Percentiles rank a stretch among this genome's conserved stretches.
phyloP scores from a whole-genome alignment of 2,113 vertebrate genomes.

The Theristicus caerulescens region DNA sequence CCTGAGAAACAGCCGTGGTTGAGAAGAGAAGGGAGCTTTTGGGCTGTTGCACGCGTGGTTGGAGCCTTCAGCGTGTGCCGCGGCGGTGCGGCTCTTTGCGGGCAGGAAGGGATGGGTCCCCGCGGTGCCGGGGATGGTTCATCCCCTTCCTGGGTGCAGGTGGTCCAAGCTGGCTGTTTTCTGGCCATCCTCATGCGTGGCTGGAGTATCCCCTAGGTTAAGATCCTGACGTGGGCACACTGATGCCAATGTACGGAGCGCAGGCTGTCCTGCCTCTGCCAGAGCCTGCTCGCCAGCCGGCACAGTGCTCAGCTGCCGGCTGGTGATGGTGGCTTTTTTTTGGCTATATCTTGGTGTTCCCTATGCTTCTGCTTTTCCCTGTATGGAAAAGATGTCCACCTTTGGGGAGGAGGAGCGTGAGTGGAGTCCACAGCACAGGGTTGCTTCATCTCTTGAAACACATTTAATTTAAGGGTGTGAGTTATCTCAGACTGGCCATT shows the following conservation, averaged over 20 bases:
- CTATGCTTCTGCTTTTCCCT: not conserved
- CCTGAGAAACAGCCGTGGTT: not conserved
- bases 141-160: not conserved
- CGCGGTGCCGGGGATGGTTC: not conserved
- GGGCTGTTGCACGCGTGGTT: not conserved
- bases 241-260: accelerated
- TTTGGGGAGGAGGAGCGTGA: not conserved
- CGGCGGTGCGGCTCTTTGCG: accelerated
- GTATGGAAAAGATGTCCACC: not conserved
- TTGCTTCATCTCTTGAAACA: not conserved
- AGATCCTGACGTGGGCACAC: too few species aligned
- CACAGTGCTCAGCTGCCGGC: not conserved
- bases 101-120: not conserved
- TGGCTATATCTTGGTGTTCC: not conserved
- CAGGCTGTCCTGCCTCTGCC: not conserved
- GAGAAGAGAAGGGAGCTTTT: not conserved
- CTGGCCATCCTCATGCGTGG: not conserved
- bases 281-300: not conserved
- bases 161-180: not conserved
- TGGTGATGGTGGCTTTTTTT: not conserved
- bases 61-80: accelerated
- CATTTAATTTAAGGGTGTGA: not conserved
- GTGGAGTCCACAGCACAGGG: not conserved
- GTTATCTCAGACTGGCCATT: not conserved
- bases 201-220: not conserved